These are phyloP conservation scores for Seira ritae DNA, from an alignment of 2,888 invertebrate species.

Conservation along the genomic window DNA sequence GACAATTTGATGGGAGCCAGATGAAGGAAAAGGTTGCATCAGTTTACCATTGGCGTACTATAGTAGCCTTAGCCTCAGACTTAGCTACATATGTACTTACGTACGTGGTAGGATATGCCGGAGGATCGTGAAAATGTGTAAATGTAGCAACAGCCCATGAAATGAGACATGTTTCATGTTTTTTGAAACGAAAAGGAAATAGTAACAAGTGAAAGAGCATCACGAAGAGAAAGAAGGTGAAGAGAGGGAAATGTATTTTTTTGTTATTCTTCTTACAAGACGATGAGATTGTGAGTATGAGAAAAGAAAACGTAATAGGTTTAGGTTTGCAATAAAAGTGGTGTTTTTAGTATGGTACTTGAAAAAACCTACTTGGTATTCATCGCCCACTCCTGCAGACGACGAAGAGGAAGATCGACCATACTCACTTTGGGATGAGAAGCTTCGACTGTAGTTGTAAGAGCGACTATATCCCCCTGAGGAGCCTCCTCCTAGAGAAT, in stretches of 20 bases:
- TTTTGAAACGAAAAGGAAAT: slow-evolving; percentile 1
- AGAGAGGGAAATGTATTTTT: no score
- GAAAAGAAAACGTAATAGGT: background rate
- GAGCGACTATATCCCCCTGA: slow-evolving; percentile 62
- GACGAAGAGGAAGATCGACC: slow-evolving; percentile 52
- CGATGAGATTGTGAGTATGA: no score
- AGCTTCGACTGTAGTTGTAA: slow-evolving; percentile 65
- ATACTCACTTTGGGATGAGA: slow-evolving; percentile 49
- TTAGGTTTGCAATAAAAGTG: background rate
- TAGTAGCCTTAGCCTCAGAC: slow-evolving; percentile 25
- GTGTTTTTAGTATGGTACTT: background rate
- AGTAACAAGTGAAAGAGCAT: background rate
- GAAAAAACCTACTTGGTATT: slow-evolving; percentile 66
- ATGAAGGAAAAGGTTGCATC: no score
- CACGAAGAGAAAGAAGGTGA: background rate
- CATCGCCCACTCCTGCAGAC: slow-evolving; percentile 51
- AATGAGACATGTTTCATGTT: slow-evolving; percentile 47
- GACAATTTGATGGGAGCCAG: slow-evolving; percentile 21
- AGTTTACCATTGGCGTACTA: no score
- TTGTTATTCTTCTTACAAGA: no score
- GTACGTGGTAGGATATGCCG: background rate
- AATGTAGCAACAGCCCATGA: slow-evolving; percentile 50
- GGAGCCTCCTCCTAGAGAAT: slow-evolving; percentile 50
- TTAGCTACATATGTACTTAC: no score
- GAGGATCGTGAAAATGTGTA: background rate